Evolutionary conservation across 1,140 invertebrate species (phyloP).

Genomic region (Mizuhopecten yessoensis): DNA sequence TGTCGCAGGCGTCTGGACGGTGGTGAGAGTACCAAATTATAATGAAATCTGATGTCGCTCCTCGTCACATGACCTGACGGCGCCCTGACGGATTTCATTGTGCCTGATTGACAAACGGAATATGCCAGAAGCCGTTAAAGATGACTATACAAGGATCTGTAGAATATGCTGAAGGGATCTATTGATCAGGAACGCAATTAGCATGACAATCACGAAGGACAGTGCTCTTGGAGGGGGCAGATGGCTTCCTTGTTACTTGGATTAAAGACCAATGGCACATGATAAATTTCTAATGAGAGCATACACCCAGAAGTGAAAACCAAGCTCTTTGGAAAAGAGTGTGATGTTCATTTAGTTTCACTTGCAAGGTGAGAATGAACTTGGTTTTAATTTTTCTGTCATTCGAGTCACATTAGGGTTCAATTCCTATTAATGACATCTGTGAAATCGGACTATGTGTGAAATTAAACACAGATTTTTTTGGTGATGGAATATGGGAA

Average conservation of each 20-base stretch:
- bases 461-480: not conserved
- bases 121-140: constrained; percentile 25
- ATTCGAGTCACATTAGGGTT: not conserved
- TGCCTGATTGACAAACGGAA: constrained; percentile 29
- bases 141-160: not conserved
- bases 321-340: not conserved
- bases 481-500: not conserved
- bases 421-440: constrained; percentile 29
- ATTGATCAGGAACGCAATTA: not conserved
- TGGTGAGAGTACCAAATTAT: not conserved
- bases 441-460: not conserved
- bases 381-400: not conserved
- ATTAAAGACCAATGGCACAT: constrained; percentile 21
- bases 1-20: not conserved
- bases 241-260: constrained; percentile 9
- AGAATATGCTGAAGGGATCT: constrained; percentile 1
- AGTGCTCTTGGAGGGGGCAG: constrained; percentile 23
- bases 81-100: constrained; percentile 31
- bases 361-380: not conserved
- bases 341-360: constrained; percentile 17
- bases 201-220: not conserved
- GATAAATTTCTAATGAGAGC: constrained; percentile 12
- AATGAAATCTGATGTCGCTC: not conserved
- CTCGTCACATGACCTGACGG: constrained; percentile 21
- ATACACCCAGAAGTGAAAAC: not conserved